Percentiles rank a stretch among this genome's conserved stretches.
phyloP scores from a whole-genome alignment of 1,140 invertebrate genomes.

The Rhyzopertha dominica region DNA sequence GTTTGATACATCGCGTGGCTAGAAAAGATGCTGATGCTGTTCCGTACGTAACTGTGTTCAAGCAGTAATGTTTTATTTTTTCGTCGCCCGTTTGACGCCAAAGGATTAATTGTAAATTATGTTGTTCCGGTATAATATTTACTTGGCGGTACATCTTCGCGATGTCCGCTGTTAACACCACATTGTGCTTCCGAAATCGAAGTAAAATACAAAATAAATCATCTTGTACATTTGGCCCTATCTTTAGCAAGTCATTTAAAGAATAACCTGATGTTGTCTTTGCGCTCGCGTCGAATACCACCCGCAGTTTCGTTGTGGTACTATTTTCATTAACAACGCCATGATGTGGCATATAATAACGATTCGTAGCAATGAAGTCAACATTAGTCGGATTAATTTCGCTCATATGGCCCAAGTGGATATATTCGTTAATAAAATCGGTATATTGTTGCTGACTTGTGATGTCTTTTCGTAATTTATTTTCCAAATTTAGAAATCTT shows the following conservation, averaged over 20 bases:
- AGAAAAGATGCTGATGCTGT: slow-evolving; percentile 29
- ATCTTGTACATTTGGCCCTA: slow-evolving; percentile 44
- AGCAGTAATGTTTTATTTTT: slow-evolving; percentile 28
- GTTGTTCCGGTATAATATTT: slow-evolving; percentile 25
- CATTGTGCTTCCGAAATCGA: slow-evolving; percentile 37
- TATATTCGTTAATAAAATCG: no score
- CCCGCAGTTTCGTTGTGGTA: slow-evolving; percentile 17
- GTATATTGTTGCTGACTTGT: no score
- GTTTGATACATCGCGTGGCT: slow-evolving; percentile 23
- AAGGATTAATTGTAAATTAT: slow-evolving; percentile 36
- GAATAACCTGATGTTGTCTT: slow-evolving; percentile 29
- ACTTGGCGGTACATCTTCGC: slow-evolving; percentile 43
- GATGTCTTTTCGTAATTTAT: no score
- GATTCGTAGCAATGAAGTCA: no score
- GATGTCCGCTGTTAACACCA: no score
- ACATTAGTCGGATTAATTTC: no score
- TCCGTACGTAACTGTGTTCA: slow-evolving; percentile 36
- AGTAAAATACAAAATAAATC: slow-evolving; percentile 40
- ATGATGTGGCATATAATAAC: no score
- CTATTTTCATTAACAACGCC: no score
- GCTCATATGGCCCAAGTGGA: no score
- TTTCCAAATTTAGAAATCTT: no score
- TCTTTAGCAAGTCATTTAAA: slow-evolving; percentile 42
- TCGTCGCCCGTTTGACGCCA: slow-evolving; percentile 31
- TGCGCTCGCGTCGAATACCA: not conserved